Percentiles rank a stretch among this genome's conserved stretches.
Conservation (phyloP, 2,797 vertebrate genomes). For the Falco naumanni region DNA sequence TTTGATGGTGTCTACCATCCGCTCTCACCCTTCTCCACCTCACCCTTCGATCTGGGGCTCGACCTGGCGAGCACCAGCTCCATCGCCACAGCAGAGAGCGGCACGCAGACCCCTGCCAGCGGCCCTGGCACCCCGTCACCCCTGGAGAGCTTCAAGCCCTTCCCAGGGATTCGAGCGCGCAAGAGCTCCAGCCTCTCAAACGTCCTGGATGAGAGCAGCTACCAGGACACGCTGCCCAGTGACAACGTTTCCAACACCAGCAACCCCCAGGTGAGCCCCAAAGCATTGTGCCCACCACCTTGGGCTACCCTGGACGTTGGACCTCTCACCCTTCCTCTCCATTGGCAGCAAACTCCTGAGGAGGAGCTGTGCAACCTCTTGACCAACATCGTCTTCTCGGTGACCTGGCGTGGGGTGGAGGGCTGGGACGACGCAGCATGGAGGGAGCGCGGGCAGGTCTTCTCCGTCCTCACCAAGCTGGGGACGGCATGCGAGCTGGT, state of each 20-base stretch:
- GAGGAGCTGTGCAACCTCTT: conserved; percentile 97
- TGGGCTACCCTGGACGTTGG: accelerated
- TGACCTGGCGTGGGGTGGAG: conserved; percentile 90
- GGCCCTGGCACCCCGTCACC: conserved; percentile 89
- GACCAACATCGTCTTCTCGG: conserved; percentile 93
- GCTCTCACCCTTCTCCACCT: conserved; percentile 86
- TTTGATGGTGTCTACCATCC: conserved; percentile 87
- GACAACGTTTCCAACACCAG: conserved; percentile 93
- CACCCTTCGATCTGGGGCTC: conserved; percentile 84
- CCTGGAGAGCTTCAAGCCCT: conserved; percentile 87
- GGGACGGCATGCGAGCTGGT: conserved; percentile 92
- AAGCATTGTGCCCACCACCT: accelerated
- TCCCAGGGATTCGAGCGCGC: conserved; percentile 81
- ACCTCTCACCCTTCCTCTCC: background rate
- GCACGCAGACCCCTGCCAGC: conserved; percentile 83
- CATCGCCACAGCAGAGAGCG: conserved; percentile 47
- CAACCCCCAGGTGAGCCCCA: conserved; percentile 89
- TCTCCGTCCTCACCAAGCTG: conserved; percentile 96
- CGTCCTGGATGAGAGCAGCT: conserved; percentile 91
- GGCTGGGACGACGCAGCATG: conserved; percentile 86
- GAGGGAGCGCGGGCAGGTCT: conserved; percentile 94
- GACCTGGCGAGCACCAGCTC: conserved; percentile 83
- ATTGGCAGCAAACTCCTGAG: conserved; percentile 87
- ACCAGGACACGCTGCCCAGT: conserved; percentile 83
- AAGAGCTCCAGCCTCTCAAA: conserved; percentile 98